phyloP scores from a whole-genome alignment of 2,888 invertebrate species.

The Tipula lateralis region DNA sequence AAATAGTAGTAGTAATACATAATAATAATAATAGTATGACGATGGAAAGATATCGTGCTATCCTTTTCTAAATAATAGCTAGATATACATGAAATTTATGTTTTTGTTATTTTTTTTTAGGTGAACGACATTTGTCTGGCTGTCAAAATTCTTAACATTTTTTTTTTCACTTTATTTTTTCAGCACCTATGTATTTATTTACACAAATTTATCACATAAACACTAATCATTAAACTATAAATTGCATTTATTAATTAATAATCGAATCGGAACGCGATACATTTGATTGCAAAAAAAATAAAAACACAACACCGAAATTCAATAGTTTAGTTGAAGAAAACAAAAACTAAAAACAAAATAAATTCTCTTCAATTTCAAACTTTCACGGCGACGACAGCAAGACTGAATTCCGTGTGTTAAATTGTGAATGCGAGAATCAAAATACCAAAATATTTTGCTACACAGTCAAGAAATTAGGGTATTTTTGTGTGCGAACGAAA shows the following conservation, averaged over 20 bases:
- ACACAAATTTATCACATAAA: background rate
- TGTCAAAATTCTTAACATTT: constrained; percentile 29
- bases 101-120: constrained; percentile 24
- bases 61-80: background rate
- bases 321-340: background rate
- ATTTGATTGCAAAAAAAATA: background rate
- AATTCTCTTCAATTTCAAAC: background rate
- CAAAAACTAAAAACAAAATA: background rate
- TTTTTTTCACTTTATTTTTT: background rate
- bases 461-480: background rate
- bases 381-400: constrained; percentile 25
- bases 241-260: background rate
- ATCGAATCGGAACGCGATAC: background rate
- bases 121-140: constrained; percentile 29
- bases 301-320: background rate
- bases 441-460: constrained; percentile 4
- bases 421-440: background rate
- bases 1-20: constrained; percentile 13
- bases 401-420: constrained; percentile 11
- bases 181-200: background rate
- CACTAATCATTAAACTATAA: background rate
- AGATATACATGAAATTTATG: background rate
- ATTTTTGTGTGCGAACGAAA: background rate
- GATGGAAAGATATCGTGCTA: background rate
- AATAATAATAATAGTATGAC: background rate